Percentiles rank a stretch among this genome's conserved stretches.
Evolutionary conservation across 2,888 invertebrate genomes (phyloP).

Genomic region (Margaritifera margaritifera): DNA sequence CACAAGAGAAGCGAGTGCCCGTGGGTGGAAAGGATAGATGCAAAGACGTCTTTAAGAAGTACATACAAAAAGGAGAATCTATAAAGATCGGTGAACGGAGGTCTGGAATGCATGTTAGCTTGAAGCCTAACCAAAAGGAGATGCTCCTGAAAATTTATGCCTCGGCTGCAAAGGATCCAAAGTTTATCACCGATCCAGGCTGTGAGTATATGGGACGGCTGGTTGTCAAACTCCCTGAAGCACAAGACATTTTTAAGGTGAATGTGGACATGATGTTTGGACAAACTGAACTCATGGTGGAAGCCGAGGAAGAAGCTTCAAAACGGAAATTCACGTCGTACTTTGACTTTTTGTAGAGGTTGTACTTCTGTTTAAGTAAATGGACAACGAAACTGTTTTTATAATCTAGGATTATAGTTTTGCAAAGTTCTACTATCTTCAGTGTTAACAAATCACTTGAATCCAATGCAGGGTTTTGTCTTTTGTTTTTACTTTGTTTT

Average conservation of each 20-base stretch:
- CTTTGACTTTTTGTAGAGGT: no score
- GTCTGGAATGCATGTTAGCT: not conserved
- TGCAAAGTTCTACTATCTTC: no score
- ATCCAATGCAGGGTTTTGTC: no score
- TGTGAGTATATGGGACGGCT: constrained; percentile 7
- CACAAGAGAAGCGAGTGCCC: no score
- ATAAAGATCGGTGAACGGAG: constrained; percentile 2
- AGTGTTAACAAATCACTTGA: no score
- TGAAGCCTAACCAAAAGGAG: not conserved
- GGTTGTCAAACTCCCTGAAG: not conserved
- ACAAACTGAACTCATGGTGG: constrained; percentile 10
- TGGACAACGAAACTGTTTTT: no score
- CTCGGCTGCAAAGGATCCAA: constrained; percentile 1
- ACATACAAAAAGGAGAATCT: constrained; percentile 3
- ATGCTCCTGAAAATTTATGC: constrained; percentile 3
- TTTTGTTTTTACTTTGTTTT: no score
- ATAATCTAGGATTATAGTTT: no score
- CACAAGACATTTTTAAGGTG: not conserved
- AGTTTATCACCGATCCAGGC: not conserved
- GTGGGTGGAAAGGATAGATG: no score
- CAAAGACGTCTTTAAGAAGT: constrained; percentile 5
- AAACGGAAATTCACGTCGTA: no score
- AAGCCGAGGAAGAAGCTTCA: constrained; percentile 1
- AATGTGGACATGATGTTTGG: constrained; percentile 10
- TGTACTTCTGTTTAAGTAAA: no score